phyloP scores from a whole-genome alignment of 2,113 vertebrate species.

The Aldabrachelys gigantea region DNA sequence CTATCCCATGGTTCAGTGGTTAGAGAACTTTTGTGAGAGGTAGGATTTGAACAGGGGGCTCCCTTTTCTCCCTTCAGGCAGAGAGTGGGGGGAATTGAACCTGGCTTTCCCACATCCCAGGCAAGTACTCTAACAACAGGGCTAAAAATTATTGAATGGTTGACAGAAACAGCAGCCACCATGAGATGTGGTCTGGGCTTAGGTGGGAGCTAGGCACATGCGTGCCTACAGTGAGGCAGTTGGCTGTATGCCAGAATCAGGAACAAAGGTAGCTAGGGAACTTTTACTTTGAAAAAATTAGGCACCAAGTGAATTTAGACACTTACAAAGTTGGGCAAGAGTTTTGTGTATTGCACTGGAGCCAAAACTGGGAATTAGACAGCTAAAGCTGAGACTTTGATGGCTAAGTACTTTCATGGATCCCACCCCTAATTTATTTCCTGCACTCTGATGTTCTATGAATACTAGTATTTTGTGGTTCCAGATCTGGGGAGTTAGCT shows the following conservation, averaged over 20 bases:
- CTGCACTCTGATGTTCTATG: neutral
- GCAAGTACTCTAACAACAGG: neutral
- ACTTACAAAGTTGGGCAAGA: neutral
- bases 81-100: neutral
- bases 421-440: neutral
- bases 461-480: neutral
- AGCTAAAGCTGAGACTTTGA: neutral
- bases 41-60: no score
- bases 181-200: neutral
- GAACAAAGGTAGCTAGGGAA: neutral
- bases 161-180: neutral
- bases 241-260: neutral
- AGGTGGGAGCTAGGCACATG: neutral
- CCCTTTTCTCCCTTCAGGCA: neutral
- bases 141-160: neutral
- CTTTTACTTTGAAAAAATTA: neutral
- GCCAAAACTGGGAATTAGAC: neutral
- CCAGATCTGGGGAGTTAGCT: neutral
- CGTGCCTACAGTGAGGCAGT: neutral
- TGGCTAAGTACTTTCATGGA: neutral
- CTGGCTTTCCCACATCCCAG: neutral
- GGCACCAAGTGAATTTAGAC: neutral
- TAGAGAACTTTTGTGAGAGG: neutral
- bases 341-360: neutral
- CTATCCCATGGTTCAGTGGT: neutral